Evolutionary conservation across 1,140 invertebrate species (phyloP).

Genomic region (Camponotus vicinus): DNA sequence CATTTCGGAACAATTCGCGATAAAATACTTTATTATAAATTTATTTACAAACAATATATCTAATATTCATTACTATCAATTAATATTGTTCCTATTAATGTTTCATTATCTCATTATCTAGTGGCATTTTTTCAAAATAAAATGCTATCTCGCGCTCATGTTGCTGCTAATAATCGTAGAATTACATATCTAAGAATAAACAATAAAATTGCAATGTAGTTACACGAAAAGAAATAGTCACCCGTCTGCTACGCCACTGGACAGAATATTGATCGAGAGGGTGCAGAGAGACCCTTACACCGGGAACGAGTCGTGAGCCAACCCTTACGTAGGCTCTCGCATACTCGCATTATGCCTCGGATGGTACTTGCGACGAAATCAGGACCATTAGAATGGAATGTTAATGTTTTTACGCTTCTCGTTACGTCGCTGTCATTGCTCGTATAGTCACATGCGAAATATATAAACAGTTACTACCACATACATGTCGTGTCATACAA

Average conservation of each 20-base stretch:
- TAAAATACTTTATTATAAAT: neutral
- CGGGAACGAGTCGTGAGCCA: slow-evolving; percentile 67
- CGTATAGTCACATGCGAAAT: neutral
- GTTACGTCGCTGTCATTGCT: neutral
- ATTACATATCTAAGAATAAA: neutral
- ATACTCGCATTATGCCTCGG: slow-evolving; percentile 65
- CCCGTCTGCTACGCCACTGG: slow-evolving; percentile 78
- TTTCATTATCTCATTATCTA: neutral
- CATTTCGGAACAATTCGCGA: neutral
- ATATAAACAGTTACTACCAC: neutral
- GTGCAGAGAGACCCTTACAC: slow-evolving; percentile 75
- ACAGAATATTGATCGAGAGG: slow-evolving; percentile 80
- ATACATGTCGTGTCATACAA: neutral
- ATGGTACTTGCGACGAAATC: slow-evolving; percentile 40
- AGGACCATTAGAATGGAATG: slow-evolving; percentile 47
- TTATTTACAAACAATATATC: neutral
- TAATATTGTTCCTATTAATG: neutral
- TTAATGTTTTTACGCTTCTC: slow-evolving; percentile 61
- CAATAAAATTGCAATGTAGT: neutral
- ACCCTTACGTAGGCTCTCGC: slow-evolving; percentile 71
- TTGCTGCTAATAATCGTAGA: slow-evolving; percentile 8
- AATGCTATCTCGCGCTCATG: neutral
- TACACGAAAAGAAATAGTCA: slow-evolving; percentile 73
- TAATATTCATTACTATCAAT: neutral
- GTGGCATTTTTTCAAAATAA: neutral